A percentile compares a stretch with the other conserved stretches of the same genome.
Evolutionary conservation across 1,140 invertebrate genomes (phyloP).

Genomic region (Campoletis sonorensis): DNA sequence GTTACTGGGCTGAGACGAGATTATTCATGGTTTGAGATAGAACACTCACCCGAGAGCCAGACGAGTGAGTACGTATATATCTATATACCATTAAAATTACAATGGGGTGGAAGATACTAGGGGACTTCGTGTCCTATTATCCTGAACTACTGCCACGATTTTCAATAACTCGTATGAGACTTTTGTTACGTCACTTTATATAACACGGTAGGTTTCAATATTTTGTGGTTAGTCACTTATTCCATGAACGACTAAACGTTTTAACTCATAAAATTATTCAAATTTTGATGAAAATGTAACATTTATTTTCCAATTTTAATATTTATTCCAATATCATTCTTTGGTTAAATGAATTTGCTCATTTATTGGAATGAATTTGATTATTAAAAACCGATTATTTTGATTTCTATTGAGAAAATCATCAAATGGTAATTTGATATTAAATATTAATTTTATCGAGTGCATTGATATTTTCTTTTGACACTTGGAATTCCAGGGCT

Average conservation of each 20-base stretch:
- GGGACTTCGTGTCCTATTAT: slow-evolving; percentile 7
- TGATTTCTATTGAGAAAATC: no score
- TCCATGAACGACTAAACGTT: not conserved
- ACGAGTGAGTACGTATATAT: not conserved
- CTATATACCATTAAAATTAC: not conserved
- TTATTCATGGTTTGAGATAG: slow-evolving; percentile 10
- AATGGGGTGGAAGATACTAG: slow-evolving; percentile 12
- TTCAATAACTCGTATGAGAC: slow-evolving; percentile 11
- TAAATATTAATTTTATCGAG: no score
- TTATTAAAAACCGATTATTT: no score
- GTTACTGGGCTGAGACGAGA: slow-evolving; percentile 18
- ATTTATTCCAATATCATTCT: no score
- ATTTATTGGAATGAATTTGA: no score
- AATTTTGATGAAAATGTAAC: not conserved
- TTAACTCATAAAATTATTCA: no score
- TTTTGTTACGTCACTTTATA: not conserved
- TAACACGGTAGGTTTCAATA: not conserved
- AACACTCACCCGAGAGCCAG: not conserved
- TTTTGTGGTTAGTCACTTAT: slow-evolving; percentile 10
- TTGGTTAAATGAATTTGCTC: no score
- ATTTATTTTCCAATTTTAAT: not conserved
- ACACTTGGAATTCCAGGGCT: no score
- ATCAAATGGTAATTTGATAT: no score
- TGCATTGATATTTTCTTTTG: no score
- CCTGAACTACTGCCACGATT: slow-evolving; percentile 21